Evolutionary conservation across 2,888 invertebrate species (phyloP), one percentile per base, ranked within the genome.

Genomic region (Pandemis corylana): DNA sequence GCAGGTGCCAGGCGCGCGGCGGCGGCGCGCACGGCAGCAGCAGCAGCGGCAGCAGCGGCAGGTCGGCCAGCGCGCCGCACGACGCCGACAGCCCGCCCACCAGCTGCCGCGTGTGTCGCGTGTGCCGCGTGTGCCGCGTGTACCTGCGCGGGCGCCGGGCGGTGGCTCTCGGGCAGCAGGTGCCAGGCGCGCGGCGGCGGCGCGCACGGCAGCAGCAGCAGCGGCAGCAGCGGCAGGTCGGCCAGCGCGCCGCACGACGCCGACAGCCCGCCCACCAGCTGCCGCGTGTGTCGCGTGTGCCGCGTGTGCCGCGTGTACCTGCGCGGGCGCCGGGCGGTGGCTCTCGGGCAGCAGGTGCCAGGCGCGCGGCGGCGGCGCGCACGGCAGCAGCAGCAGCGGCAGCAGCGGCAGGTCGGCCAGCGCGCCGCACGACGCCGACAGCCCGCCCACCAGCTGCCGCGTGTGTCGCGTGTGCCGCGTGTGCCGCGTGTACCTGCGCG

Each of bases 391-490:
- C 84, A 71, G 75, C 13, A 62, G 67, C 67, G 61, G 73, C 64
- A 73, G 84, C 82, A 72, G 53, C 77, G 76, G 78, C 76, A 74
- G 78, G 80, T 80, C 82, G 75, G 76, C 68, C 61, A 62, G 61
- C 53, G 66, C 67, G 53, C 71, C 95, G 83, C 96, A 96, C n/a
- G 96, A 96, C 0, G 96, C 96, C 71, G 96, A 96, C 75, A 96
- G 90, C 80, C 10, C 68, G 64, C 95, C 20, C 20, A 0, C 20
- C 20, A 20, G 20, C 20, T 12, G n/a, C 12, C 49, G 46, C 46
- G 46, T 4, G 49, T 5, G 49, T 6, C 13, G 49, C 73, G 76
- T 62, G 77, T 76, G 77, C 81, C 82, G 76, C 82, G 86, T 80
- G 85, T n/a, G n/a, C n/a, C n/a, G n/a, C n/a, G n/a, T 83, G 84